Base-by-base conservation (phyloP, 1,140 invertebrate species). In the Ridgeia piscesae region DNA sequence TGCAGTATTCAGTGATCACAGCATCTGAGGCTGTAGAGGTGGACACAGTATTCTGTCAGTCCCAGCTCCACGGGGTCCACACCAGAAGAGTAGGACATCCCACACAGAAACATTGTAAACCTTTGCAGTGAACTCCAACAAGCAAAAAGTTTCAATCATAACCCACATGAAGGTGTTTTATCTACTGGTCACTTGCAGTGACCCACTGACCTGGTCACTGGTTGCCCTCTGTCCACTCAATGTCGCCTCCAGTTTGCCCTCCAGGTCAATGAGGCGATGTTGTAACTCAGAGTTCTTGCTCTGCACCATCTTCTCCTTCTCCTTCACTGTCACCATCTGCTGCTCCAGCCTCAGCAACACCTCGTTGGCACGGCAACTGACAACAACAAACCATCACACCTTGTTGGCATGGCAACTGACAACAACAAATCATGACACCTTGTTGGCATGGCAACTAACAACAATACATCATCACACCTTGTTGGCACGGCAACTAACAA, bases 231-330 rank as follows among this genome's bases (percentile, higher is more conserved):
- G 58, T 77, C 58, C 58, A 77, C 27, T 94, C 91, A 94, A 94
- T 35, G 95, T 92, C 11, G 94, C 92, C 33, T 93, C 93, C 89
- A 95, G 91, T 89, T 94, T 94, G 33, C 94, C 92, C 91, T 95
- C 95, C 31, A 95, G 92, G 91, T 95, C 95, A 48, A 95, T 91
- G 91, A 95, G 94, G 0, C 93, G 95, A 92, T 95, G 95, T 91
- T 95, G 95, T 35, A 95, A 93, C 42, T 95, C 94, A 27, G 94
- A 93, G 89, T 95, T 95, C 93, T 95, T 94, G 34, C 93, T 93
- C 6, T 92, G 92, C 8, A 95, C 91, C 91, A 94, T 95, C 21
- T 91, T 92, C 91, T 95, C 95, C 27, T 94, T 91, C 33, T 95
- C 94, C 92, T 94, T 94, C 34, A 95, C 92, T 88, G 94, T 92